Conservation (phyloP, 2,113 vertebrate species). For the Pomatostomus ruficeps region DNA sequence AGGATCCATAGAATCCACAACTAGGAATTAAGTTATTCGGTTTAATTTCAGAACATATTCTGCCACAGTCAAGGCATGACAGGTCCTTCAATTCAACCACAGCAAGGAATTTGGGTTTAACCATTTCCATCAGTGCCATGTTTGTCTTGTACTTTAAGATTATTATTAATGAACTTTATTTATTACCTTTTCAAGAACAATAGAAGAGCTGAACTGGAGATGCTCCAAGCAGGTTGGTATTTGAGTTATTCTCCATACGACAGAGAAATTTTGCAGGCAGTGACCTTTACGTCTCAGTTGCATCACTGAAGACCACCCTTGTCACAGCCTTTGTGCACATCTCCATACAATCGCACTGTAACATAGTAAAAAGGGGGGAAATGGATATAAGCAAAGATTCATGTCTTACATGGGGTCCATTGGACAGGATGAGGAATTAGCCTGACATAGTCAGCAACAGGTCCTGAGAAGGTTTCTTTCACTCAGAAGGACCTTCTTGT, state of each 20-base stretch:
- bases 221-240: neutral
- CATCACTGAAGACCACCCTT: neutral
- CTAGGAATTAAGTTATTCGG: conserved; percentile 49
- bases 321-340: neutral
- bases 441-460: neutral
- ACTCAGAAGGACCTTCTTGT: neutral
- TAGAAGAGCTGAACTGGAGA: neutral
- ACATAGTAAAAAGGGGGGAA: neutral
- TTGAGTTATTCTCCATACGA: neutral
- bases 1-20: neutral
- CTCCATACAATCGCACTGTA: neutral
- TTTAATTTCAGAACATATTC: conserved; percentile 50
- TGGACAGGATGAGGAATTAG: neutral
- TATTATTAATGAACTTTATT: neutral
- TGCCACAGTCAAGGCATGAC: neutral
- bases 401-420: neutral
- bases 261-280: neutral
- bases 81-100: neutral
- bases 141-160: neutral
- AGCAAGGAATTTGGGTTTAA: neutral
- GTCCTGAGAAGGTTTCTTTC: neutral
- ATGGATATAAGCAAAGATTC: neutral
- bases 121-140: neutral
- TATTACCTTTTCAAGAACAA: neutral
- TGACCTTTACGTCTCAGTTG: neutral